These are phyloP conservation scores for Cephus runcator DNA, from an alignment of 2,888 invertebrate species.

Conservation along the genomic window DNA sequence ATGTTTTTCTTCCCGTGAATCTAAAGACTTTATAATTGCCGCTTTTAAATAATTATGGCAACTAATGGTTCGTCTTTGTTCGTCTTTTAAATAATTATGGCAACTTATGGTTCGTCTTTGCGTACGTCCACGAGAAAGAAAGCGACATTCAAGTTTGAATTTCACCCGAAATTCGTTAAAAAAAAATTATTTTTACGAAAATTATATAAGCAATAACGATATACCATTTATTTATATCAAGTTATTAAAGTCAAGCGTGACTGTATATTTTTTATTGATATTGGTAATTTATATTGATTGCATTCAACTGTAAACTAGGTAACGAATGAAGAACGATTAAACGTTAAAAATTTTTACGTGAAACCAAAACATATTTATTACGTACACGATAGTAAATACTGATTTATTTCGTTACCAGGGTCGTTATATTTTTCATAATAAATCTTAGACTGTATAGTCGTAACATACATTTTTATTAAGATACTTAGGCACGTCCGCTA, in stretches of 20 bases:
- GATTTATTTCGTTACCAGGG: background rate
- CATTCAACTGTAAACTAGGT: background rate
- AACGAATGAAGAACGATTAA: background rate
- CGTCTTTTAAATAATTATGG: constrained; percentile 15
- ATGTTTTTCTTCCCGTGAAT: background rate
- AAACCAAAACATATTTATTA: background rate
- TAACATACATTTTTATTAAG: background rate
- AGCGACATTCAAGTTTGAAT: background rate
- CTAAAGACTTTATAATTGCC: constrained; percentile 4
- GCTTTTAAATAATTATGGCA: constrained; percentile 12
- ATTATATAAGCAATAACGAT: background rate
- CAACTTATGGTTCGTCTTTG: background rate
- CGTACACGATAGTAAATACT: background rate
- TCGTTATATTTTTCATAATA: background rate
- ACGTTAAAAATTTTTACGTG: background rate
- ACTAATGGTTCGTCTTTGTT: background rate
- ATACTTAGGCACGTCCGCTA: background rate
- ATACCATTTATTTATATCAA: background rate
- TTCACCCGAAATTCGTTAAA: background rate
- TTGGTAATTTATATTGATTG: background rate
- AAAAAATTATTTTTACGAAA: background rate
- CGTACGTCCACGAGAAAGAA: background rate
- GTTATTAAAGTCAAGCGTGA: too few relatives aligned
- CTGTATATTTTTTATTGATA: background rate
- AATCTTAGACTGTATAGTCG: background rate